Evolutionary conservation across 2,797 vertebrate species (phyloP).

Genomic region (Ctenopoma multispine): DNA sequence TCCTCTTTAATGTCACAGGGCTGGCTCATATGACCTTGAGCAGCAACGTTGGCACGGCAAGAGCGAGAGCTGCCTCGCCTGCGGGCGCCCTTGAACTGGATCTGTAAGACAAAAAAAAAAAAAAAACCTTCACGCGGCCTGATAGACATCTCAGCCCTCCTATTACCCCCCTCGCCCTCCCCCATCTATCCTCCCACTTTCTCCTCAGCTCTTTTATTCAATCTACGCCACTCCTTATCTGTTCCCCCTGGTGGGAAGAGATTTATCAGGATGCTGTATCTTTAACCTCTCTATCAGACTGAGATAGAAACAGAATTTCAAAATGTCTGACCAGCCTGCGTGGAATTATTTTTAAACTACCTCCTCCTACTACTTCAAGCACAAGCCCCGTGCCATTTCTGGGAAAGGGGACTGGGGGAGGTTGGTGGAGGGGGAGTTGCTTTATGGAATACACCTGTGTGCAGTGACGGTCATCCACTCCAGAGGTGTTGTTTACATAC

Average conservation of each 20-base stretch:
- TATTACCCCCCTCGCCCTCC: conserved; percentile 17
- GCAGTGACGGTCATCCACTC: conserved; percentile 29
- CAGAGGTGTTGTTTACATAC: conserved; percentile 54
- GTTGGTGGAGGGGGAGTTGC: neutral
- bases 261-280: conserved; percentile 93
- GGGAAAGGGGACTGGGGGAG: conserved; percentile 16
- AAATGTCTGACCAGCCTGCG: conserved; percentile 79
- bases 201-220: conserved; percentile 76
- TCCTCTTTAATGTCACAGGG: conserved; percentile 97
- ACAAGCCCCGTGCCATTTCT: conserved; percentile 55
- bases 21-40: conserved; percentile 98
- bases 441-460: conserved; percentile 66
- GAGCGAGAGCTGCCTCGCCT: conserved; percentile 94
- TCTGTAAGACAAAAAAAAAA: conserved; percentile 97
- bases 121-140: conserved; percentile 89
- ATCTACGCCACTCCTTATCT: conserved; percentile 81
- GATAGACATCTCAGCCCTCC: conserved; percentile 96
- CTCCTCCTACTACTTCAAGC: conserved; percentile 25
- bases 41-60: conserved; percentile 91
- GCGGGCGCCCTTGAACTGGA: conserved; percentile 99
- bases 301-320: conserved; percentile 82
- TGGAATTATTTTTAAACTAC: conserved; percentile 75
- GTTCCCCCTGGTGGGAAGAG: conserved; percentile 84
- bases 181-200: conserved; percentile 45
- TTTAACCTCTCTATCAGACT: conserved; percentile 90